A percentile compares a stretch with the other conserved stretches of the same genome.
phyloP scores from a whole-genome alignment of 2,113 vertebrate genomes.

The Boleophthalmus pectinirostris region DNA sequence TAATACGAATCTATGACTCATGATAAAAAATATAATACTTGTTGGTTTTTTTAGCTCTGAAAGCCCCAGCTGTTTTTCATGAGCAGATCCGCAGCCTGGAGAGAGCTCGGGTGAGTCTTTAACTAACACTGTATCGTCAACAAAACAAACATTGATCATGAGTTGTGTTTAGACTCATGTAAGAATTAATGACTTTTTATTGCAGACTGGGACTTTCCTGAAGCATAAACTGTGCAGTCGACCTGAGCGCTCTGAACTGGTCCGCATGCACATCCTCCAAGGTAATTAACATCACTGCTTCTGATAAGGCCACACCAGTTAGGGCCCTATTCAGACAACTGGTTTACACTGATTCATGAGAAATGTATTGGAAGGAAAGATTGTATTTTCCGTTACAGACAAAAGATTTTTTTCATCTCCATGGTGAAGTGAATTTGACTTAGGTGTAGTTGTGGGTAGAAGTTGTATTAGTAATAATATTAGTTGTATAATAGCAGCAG shows the following conservation, averaged over 20 bases:
- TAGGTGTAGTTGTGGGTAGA: too few relatives aligned
- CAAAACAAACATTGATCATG: neutral
- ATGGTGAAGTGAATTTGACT: too few relatives aligned
- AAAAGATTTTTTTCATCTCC: too few relatives aligned
- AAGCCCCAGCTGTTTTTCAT: slow-evolving; percentile 93
- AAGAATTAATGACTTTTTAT: slow-evolving; percentile 1
- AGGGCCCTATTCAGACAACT: too few relatives aligned
- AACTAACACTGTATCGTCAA: neutral
- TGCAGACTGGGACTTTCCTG: slow-evolving; percentile 94
- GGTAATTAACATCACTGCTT: slow-evolving; percentile 71
- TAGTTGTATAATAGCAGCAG: too few relatives aligned
- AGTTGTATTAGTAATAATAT: too few relatives aligned
- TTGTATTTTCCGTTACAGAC: too few relatives aligned
- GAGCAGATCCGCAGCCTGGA: slow-evolving; percentile 96
- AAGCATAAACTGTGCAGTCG: slow-evolving; percentile 97
- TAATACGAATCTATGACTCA: neutral
- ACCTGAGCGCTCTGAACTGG: slow-evolving; percentile 90
- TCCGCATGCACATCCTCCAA: slow-evolving; percentile 97
- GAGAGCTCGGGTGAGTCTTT: slow-evolving; percentile 88
- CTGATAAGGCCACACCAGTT: slow-evolving; percentile 13
- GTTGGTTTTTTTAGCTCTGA: slow-evolving; percentile 82
- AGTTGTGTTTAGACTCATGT: neutral
- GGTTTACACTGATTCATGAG: too few relatives aligned
- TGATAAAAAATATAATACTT: neutral
- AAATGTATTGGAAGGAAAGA: too few relatives aligned